These are phyloP conservation scores for Stenotaenia linearis DNA, from an alignment of 2,888 invertebrate genomes.

Conservation along the genomic window DNA sequence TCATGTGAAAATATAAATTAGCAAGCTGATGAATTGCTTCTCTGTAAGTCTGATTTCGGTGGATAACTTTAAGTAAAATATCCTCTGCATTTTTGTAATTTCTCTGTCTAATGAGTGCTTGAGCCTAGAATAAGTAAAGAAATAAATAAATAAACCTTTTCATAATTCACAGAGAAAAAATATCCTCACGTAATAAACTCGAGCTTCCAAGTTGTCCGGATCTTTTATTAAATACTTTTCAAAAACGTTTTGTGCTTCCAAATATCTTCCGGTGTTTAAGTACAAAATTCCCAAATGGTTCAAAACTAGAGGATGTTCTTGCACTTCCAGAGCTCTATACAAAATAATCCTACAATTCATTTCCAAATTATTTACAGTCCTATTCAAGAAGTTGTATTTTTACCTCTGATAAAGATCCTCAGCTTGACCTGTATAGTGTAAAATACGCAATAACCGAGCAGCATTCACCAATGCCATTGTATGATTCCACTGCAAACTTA, in stretches of 20 bases:
- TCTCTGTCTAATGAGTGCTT: slow-evolving; percentile 39
- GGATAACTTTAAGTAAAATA: slow-evolving; percentile 36
- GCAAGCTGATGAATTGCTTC: slow-evolving; percentile 40
- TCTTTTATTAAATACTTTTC: not conserved
- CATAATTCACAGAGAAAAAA: not conserved
- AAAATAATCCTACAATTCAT: slow-evolving; percentile 2
- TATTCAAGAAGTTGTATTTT: not conserved
- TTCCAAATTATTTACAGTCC: not conserved
- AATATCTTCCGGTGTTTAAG: not conserved
- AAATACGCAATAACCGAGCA: slow-evolving; percentile 42
- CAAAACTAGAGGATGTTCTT: not conserved
- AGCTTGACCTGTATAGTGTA: slow-evolving; percentile 16
- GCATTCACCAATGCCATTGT: slow-evolving; percentile 66
- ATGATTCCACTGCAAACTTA: slow-evolving; percentile 64
- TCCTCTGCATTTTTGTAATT: slow-evolving; percentile 38
- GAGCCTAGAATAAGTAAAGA: slow-evolving; percentile 36
- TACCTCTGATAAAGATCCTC: slow-evolving; percentile 29
- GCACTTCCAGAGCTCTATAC: slow-evolving; percentile 21
- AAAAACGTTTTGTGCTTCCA: not conserved
- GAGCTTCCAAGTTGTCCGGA: slow-evolving; percentile 9
- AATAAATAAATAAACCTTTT: not conserved
- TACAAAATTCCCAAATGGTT: not conserved
- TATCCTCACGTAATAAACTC: slow-evolving; percentile 26
- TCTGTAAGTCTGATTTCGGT: slow-evolving; percentile 35
- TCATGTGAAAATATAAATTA: slow-evolving; percentile 38